A percentile compares a stretch with the other conserved stretches of the same genome.
Evolutionary conservation across 2,113 vertebrate species (phyloP).

Genomic region (Lepidothrix coronata): DNA sequence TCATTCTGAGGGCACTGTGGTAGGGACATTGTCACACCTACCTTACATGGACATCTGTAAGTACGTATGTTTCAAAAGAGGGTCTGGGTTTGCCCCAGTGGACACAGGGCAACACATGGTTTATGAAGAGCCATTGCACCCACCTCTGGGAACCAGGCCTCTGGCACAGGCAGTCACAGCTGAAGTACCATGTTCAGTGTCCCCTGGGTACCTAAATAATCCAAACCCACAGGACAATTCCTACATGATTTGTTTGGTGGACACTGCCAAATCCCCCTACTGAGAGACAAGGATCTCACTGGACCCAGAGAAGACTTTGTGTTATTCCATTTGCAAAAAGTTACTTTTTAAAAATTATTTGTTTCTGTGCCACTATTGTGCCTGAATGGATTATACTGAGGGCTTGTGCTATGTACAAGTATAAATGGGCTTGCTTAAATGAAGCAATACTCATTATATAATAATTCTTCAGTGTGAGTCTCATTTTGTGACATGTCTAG

Average conservation of each 20-base stretch:
- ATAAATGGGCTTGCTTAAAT: neutral
- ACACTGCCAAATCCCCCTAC: neutral
- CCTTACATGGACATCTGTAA: neutral
- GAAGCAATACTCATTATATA: constrained; percentile 48
- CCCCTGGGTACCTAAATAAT: neutral
- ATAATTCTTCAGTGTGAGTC: constrained; percentile 40
- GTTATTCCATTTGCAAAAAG: neutral
- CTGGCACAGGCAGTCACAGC: neutral
- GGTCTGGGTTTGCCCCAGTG: neutral
- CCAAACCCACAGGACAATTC: neutral
- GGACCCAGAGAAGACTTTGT: neutral
- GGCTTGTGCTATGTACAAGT: neutral
- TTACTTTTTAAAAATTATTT: neutral
- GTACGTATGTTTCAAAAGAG: neutral
- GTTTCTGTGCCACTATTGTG: neutral
- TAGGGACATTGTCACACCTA: neutral
- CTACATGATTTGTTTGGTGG: neutral
- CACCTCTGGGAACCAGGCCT: neutral
- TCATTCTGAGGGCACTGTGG: neutral
- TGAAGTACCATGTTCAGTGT: neutral
- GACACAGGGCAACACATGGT: neutral
- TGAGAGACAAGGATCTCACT: neutral
- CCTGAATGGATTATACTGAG: neutral
- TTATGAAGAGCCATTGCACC: neutral
- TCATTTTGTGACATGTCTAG: constrained; percentile 28